Evolutionary conservation across 2,888 invertebrate genomes (phyloP).

Genomic region (Ectemnius cavifrons): DNA sequence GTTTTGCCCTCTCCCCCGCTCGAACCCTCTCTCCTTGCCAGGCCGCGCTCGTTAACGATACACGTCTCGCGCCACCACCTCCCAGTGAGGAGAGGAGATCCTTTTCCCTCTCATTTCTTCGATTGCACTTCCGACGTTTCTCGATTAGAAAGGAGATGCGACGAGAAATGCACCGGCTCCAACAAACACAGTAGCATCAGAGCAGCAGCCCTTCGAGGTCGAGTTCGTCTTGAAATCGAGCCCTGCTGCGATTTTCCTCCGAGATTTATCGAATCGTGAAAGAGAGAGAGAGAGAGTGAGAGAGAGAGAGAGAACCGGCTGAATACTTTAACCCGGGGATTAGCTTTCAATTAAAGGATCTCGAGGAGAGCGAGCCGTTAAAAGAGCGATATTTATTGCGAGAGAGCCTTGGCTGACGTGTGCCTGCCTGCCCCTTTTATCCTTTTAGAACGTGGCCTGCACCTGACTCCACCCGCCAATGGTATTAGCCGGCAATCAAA

Average conservation of each 20-base stretch:
- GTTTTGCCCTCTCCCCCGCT: constrained; percentile 21
- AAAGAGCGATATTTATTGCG: constrained; percentile 69
- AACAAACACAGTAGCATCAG: too few species aligned
- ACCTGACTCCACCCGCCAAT: constrained; percentile 50
- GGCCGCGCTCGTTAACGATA: not conserved
- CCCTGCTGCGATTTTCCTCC: constrained; percentile 38
- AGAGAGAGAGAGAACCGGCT: constrained; percentile 39
- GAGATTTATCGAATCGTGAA: constrained; percentile 64
- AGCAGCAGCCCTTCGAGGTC: not conserved
- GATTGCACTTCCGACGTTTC: not conserved
- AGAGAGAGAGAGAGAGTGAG: constrained; percentile 35
- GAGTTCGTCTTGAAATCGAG: constrained; percentile 25
- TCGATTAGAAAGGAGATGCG: not conserved
- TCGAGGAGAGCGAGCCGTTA: constrained; percentile 58
- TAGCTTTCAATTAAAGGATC: constrained; percentile 72
- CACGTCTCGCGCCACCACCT: not conserved
- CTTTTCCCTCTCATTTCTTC: not conserved
- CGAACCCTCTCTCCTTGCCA: not conserved
- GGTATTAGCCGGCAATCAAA: not conserved
- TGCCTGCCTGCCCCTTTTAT: constrained; percentile 14
- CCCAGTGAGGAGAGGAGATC: not conserved
- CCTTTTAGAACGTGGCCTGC: constrained; percentile 39
- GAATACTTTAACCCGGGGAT: constrained; percentile 65
- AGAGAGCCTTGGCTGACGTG: constrained; percentile 18
- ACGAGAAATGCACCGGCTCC: too few species aligned